Percentiles rank a stretch among this genome's conserved stretches.
phyloP scores from a whole-genome alignment of 2,888 invertebrate genomes.

The Maniola hyperantus region DNA sequence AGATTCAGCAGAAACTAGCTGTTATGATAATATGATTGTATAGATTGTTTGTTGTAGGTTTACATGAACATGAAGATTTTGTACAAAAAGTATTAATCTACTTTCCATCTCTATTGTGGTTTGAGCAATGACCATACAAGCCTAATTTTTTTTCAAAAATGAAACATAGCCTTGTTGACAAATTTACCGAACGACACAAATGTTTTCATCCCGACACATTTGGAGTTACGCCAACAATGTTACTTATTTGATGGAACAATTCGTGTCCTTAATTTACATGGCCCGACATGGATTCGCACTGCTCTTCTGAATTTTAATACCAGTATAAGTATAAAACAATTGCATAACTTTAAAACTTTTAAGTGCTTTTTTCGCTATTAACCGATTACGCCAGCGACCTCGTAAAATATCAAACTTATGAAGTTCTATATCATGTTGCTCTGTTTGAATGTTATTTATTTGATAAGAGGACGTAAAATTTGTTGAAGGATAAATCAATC shows the following conservation, averaged over 20 bases:
- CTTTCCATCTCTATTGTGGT: neutral
- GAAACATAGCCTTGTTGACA: constrained; percentile 51
- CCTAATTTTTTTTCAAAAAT: neutral
- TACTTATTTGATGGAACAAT: constrained; percentile 57
- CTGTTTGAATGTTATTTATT: no score
- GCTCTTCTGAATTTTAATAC: constrained; percentile 42
- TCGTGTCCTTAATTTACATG: constrained; percentile 59
- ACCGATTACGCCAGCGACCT: no score
- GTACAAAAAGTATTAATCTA: neutral
- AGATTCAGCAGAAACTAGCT: no score
- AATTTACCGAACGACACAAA: constrained; percentile 48
- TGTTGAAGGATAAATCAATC: no score
- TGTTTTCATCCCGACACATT: constrained; percentile 45
- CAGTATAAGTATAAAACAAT: constrained; percentile 27
- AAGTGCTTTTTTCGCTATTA: no score
- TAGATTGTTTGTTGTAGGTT: no score
- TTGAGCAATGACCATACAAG: neutral
- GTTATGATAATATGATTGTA: no score
- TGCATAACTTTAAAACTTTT: constrained; percentile 19
- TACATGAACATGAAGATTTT: neutral
- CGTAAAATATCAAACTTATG: no score
- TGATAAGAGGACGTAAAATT: no score
- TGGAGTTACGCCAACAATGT: constrained; percentile 63
- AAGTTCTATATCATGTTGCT: no score
- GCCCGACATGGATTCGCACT: constrained; percentile 55